Evolutionary conservation across 1,140 invertebrate species (phyloP).

Genomic region (Centruroides vittatus): DNA sequence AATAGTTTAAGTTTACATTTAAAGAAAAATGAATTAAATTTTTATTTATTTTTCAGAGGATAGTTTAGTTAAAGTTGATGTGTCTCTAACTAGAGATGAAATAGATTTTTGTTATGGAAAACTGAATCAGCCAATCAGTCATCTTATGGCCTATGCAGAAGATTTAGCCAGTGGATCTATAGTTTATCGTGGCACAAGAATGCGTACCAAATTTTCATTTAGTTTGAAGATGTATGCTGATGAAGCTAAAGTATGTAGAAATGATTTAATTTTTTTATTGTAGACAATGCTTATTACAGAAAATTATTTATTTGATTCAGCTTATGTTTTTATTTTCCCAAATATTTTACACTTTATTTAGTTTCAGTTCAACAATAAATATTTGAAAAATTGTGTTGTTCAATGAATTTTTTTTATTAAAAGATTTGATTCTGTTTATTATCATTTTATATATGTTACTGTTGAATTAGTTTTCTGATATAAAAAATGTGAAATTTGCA

Average conservation of each 20-base stretch:
- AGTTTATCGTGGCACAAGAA: constrained; percentile 25
- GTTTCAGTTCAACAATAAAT: too few relatives aligned
- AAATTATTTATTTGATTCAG: too few relatives aligned
- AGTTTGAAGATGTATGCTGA: constrained; percentile 32
- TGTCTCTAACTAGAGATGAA: constrained; percentile 25
- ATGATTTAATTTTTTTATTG: not conserved
- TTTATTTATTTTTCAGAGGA: constrained; percentile 22
- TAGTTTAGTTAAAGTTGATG: constrained; percentile 24
- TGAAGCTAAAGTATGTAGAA: constrained; percentile 27
- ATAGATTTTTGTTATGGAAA: constrained; percentile 26
- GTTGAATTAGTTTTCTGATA: too few relatives aligned
- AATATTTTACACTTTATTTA: too few relatives aligned
- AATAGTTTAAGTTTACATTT: not conserved
- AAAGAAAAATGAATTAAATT: too few relatives aligned
- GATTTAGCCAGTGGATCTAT: constrained; percentile 13
- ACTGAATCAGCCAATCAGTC: constrained; percentile 15
- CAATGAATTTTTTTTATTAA: too few relatives aligned
- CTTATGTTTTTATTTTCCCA: too few relatives aligned
- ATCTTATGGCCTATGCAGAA: constrained; percentile 17
- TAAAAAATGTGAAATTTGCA: too few relatives aligned
- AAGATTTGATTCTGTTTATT: too few relatives aligned
- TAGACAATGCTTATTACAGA: too few relatives aligned
- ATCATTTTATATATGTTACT: too few relatives aligned
- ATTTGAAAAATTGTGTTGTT: too few relatives aligned
- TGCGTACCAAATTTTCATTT: constrained; percentile 30